Evolutionary conservation across 2,888 invertebrate species (phyloP), one percentile per base, ranked within the genome.

Genomic region (Cyclophora albipunctata): DNA sequence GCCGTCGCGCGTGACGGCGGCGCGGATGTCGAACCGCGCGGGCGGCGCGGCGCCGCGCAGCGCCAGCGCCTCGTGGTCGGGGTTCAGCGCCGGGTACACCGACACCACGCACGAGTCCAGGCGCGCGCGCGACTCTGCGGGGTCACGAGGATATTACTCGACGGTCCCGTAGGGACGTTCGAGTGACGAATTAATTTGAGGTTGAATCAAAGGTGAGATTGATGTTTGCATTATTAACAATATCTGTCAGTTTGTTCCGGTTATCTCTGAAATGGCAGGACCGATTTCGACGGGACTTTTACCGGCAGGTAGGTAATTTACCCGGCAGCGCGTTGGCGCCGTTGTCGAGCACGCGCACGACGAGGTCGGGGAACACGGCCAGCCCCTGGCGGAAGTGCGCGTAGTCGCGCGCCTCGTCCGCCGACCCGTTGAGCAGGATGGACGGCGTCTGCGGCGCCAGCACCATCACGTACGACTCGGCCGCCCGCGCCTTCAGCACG

Each of bases 61-160:
- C 34, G 93, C 90, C 58, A 97, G 90, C 62, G 95, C 95, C 81
- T 99, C 99, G 81, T 98, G 96, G 84, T 98, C 98, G 4, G 98
- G 96, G 89, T 98, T 97, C 62, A 99, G 88, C 4, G 97, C 96
- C 40, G 98, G 98, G 80, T 97, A 96, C 53, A 98, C 97, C 45
- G 96, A 94, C 51, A 99, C 94, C 55, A 95, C 95, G 84, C 99
- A 99, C 49, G 96, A 96, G 81, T 98, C 98, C 66, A 98, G 81
- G 75, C 94, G 93, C 75, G 94, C 93, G 49, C 71, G 71, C 34
- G 70, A 75, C 7, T 75, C 69, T 60, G 75, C 2, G 43, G 43
- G 7, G 37, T 37, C 2, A 37, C 4, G 37, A 20, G 20, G 20
- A 20, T 20, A 2, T 20, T 20, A 20, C 20, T 20, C 20, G 40